Conservation (phyloP, 2,888 invertebrate genomes). For the Atherix ibis region DNA sequence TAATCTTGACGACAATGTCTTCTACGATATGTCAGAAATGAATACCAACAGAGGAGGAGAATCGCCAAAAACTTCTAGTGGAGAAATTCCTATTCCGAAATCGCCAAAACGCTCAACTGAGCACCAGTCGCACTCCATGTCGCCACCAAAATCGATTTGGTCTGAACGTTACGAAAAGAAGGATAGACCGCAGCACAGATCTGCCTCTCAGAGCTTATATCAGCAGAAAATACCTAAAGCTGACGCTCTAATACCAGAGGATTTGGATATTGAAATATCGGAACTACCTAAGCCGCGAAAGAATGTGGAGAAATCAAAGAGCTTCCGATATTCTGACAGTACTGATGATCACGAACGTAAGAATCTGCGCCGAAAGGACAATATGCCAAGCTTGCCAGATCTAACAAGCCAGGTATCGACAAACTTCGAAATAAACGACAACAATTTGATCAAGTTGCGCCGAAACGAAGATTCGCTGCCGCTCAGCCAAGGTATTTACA, state of each 20-base stretch:
- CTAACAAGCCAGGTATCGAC: constrained; percentile 17
- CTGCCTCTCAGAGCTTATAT: constrained; percentile 37
- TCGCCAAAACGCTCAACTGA: not conserved
- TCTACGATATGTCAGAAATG: not conserved
- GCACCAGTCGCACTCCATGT: constrained; percentile 12
- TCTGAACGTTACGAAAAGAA: constrained; percentile 28
- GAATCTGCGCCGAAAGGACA: constrained; percentile 12
- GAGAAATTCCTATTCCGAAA: not conserved
- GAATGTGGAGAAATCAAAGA: constrained; percentile 54
- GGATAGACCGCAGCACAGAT: constrained; percentile 23
- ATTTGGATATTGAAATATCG: constrained; percentile 16
- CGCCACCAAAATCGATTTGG: constrained; percentile 27
- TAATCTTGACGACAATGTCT: not conserved
- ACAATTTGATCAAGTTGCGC: constrained; percentile 18
- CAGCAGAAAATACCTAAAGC: constrained; percentile 38
- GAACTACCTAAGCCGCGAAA: constrained; percentile 30
- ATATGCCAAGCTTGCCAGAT: constrained; percentile 30
- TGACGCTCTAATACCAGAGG: constrained; percentile 23
- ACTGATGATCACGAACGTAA: constrained; percentile 5
- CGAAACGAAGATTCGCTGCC: constrained; percentile 11
- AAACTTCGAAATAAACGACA: constrained; percentile 29
- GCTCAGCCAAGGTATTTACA: constrained; percentile 15
- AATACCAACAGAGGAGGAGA: no score
- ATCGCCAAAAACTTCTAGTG: not conserved
- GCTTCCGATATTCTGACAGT: constrained; percentile 46